These are phyloP conservation scores for Drosophila persimilis DNA, from an alignment of 1,140 invertebrate genomes.

Conservation along the genomic window DNA sequence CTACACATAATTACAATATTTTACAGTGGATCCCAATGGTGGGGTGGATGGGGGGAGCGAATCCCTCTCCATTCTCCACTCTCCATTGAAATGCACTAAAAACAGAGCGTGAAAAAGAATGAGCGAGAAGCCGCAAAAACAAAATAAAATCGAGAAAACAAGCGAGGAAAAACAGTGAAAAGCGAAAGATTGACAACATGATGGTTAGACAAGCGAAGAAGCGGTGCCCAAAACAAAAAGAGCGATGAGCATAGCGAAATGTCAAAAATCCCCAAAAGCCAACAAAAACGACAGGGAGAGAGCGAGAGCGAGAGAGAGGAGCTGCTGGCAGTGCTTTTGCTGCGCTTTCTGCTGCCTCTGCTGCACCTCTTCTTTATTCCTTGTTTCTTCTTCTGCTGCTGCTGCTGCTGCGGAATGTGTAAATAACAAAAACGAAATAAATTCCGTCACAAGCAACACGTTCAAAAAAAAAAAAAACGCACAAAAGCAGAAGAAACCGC, in stretches of 20 bases:
- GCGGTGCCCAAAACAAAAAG: constrained; percentile 71
- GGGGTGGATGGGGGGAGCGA: no score
- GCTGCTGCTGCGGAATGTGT: constrained; percentile 64
- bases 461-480: constrained; percentile 42
- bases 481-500: constrained; percentile 19
- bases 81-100: constrained; percentile 18
- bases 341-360: constrained; percentile 22
- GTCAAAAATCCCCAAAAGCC: constrained; percentile 75
- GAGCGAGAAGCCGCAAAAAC: constrained; percentile 56
- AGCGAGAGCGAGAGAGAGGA: constrained; percentile 46
- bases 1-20: constrained; percentile 32
- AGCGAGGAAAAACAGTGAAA: constrained; percentile 44
- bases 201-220: constrained; percentile 76
- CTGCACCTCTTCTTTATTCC: no score
- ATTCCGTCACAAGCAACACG: constrained; percentile 79
- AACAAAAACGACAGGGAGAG: constrained; percentile 29
- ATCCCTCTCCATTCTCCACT: no score
- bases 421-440: constrained; percentile 81
- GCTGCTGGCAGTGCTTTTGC: constrained; percentile 26
- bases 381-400: constrained; percentile 1
- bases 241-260: constrained; percentile 77
- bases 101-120: constrained; percentile 33
- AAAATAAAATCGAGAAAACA: constrained; percentile 24
- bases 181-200: constrained; percentile 80
- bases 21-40: neutral